phyloP scores from a whole-genome alignment of 2,888 invertebrate species.

The Pogonocherus hispidulus region DNA sequence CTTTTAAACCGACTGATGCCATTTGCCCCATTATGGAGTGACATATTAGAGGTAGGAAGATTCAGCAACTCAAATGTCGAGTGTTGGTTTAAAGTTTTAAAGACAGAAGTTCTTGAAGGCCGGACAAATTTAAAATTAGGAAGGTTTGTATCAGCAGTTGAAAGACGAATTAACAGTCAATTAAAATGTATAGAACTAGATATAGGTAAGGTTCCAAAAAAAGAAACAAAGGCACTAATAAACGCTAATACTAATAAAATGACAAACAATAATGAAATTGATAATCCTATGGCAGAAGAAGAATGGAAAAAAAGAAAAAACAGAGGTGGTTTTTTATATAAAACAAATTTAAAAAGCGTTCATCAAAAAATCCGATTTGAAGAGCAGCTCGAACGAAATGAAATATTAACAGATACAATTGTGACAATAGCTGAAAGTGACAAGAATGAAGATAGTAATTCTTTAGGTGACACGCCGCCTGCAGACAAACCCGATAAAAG shows the following conservation, averaged over 20 bases:
- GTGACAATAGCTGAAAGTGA: background rate
- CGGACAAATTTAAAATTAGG: conserved; percentile 8
- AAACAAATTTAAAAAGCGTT: background rate
- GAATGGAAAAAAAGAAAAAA: background rate
- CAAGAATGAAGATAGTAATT: background rate
- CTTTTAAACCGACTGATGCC: conserved; percentile 14
- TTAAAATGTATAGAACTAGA: conserved; percentile 14
- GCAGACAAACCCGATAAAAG: background rate
- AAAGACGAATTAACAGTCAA: background rate
- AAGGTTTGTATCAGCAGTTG: background rate
- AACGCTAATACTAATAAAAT: background rate
- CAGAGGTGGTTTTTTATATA: background rate
- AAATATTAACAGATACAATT: background rate
- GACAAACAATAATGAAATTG: background rate
- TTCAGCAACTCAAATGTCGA: conserved; percentile 8
- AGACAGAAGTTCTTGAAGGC: background rate
- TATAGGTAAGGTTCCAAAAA: background rate
- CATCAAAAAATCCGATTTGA: background rate
- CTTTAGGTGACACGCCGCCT: background rate
- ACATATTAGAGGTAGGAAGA: background rate
- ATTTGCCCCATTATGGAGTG: conserved; percentile 9
- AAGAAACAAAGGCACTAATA: background rate
- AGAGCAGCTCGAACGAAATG: background rate
- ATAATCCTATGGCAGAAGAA: conserved; percentile 1
- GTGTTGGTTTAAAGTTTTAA: conserved; percentile 1